Conservation (phyloP, 2,888 invertebrate genomes). For the Chalcis sispes region DNA sequence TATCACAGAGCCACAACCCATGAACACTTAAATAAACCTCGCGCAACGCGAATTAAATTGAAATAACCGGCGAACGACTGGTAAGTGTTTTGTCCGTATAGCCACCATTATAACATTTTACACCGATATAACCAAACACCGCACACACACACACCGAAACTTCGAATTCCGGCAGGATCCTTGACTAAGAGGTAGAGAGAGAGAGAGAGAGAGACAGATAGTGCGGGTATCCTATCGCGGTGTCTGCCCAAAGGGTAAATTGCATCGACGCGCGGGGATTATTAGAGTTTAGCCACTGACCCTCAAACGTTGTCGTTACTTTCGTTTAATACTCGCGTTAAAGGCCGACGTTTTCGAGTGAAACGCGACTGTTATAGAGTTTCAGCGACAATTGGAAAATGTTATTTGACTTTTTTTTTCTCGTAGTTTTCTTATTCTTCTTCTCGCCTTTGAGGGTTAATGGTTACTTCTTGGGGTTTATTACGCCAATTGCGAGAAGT, state of each 20-base stretch:
- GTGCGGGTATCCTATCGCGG: background rate
- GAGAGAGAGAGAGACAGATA: too few species aligned
- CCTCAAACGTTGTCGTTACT: constrained; percentile 37
- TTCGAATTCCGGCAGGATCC: constrained; percentile 37
- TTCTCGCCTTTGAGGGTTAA: too few species aligned
- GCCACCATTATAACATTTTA: too few species aligned
- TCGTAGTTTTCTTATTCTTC: too few species aligned
- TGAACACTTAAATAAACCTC: too few species aligned
- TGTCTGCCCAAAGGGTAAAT: constrained; percentile 2
- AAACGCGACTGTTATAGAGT: constrained; percentile 14
- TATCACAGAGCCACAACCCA: too few species aligned
- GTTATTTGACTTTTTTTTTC: too few species aligned
- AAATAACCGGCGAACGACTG: too few species aligned
- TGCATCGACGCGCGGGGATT: constrained; percentile 42
- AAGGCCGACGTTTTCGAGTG: background rate
- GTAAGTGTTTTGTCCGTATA: background rate
- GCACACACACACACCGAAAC: background rate
- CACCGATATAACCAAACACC: background rate
- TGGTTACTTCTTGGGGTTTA: too few species aligned
- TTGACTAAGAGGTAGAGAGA: constrained; percentile 33
- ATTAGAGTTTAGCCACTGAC: constrained; percentile 44
- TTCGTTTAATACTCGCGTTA: constrained; percentile 24
- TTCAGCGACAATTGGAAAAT: too few species aligned
- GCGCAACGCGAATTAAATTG: too few species aligned
- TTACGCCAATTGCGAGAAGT: too few species aligned